Base-by-base conservation (phyloP, 2,888 invertebrate genomes). In the Pilophorus perplexus region DNA sequence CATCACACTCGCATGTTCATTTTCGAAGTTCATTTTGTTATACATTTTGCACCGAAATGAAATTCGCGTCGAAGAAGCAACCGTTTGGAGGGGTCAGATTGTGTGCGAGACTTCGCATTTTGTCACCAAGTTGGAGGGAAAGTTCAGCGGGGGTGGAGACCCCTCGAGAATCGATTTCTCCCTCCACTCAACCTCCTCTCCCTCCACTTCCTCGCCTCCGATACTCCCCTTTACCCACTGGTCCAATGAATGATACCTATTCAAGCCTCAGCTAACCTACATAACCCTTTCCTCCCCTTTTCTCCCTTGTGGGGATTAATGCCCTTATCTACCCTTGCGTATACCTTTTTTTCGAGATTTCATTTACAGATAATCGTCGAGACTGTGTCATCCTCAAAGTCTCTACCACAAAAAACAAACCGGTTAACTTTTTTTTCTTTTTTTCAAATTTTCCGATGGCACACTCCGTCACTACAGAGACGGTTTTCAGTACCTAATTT, bases 121-220 rank as follows among this genome's bases (percentile, higher is more conserved):
- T 52, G 52, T 52, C 52, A 52, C 52, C 52, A 52, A 52, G 52
- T 52, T 52, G 52, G 52, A 52, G 52, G 52, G 52, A 52, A 52
- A 52, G 52, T 52, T 52, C 52, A 52, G 52, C 33, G 52, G 52
- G 52, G 52, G 52, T 16, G 52, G 52, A 52, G 28, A 28, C 52
- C 52, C 52, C 48, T 52, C 28, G 52, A 52, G 52, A 52, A 52
- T 52, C 52, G 52, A 52, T 52, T 52, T 52, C 27, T 12, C 33
- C 33, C 33, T 33, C 33, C 12, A 6, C 33, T 12, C 33, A 33
- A 6, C 12, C 12, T 12, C 33, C 33, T 8, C 33, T 33, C 27
- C 52, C 52, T 28, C 52, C 25, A 28, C 16, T 6, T 28, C 28
- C 23, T 27, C 50, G 12, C 50, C 20, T 22, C 46, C 22, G 3